Conservation (phyloP, 2,888 invertebrate species). For the Noctua janthe region DNA sequence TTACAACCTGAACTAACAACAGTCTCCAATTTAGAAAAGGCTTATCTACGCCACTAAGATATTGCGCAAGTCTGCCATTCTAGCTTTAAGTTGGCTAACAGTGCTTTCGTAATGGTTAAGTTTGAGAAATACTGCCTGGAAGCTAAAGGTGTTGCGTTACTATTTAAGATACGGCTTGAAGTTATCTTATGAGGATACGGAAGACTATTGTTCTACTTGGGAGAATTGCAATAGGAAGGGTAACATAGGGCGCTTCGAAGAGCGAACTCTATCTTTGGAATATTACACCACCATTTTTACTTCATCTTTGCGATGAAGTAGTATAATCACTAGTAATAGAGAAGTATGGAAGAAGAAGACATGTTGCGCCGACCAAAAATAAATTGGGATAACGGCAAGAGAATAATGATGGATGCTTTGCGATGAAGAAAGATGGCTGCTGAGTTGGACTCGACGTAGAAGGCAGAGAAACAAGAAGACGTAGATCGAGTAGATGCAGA, state of each 20-base stretch:
- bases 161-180: constrained; percentile 31
- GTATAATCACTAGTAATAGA: not conserved
- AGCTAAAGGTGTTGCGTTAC: constrained; percentile 27
- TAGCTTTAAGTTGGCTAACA: constrained; percentile 36
- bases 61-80: constrained; percentile 51
- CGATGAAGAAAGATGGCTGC: not conserved
- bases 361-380: not conserved
- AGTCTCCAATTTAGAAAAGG: constrained; percentile 37
- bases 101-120: constrained; percentile 46
- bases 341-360: not conserved
- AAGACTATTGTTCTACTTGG: constrained; percentile 14
- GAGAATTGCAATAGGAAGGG: not conserved
- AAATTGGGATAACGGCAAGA: not conserved
- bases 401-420: not conserved
- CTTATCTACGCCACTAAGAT: constrained; percentile 24
- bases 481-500: not conserved
- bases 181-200: constrained; percentile 44
- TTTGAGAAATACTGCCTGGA: constrained; percentile 31
- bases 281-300: not conserved
- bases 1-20: not conserved
- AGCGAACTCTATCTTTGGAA: not conserved
- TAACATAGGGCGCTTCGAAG: not conserved
- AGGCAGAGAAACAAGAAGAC: not conserved
- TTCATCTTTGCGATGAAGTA: not conserved
- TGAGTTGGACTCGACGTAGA: not conserved